Evolutionary conservation across 2,888 invertebrate genomes (phyloP), one percentile per base, ranked within the genome.

Genomic region (Apoderus coryli): DNA sequence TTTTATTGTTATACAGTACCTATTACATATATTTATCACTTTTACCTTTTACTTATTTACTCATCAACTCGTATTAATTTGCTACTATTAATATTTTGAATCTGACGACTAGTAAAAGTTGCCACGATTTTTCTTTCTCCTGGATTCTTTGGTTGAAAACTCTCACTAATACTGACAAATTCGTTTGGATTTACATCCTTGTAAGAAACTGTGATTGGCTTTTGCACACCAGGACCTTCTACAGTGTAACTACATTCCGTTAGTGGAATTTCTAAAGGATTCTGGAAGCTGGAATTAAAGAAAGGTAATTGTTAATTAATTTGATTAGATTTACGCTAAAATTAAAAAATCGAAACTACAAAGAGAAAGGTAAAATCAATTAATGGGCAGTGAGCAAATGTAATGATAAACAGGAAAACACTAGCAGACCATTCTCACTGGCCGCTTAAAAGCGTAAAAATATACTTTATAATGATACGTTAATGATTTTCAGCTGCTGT

Each of bases 1-100:
- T n/a, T n/a, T n/a, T n/a, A n/a, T n/a, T n/a, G n/a, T n/a, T n/a
- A n/a, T n/a, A n/a, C n/a, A n/a, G n/a, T n/a, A n/a, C n/a, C n/a
- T n/a, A n/a, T n/a, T n/a, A n/a, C n/a, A 27, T n/a, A 10, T 16
- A 16, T 14, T 4, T 14, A 14, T 14, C 7, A 25, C 25, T 27
- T 22, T 10, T 22, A 6, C 7, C 10, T 14, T 11, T 19, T 14
- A 5, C 13, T 27, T 26, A 27, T 16, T 19, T 13, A 29, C 10
- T 23, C 24, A 41, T 67, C 26, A 2, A 76, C 74, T 31, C 72
- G 70, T 2, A 68, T 61, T 25, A 61, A 64, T 11, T 68, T 68
- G 1, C 74, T 71, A 19, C 80, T 81, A 4, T 63, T 69, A 36
- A 82, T 67, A 45, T 81, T 79, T 32, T 70, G 63, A 6, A 82